Evolutionary conservation across 2,113 vertebrate species (phyloP).

Genomic region (Anas platyrhynchos): DNA sequence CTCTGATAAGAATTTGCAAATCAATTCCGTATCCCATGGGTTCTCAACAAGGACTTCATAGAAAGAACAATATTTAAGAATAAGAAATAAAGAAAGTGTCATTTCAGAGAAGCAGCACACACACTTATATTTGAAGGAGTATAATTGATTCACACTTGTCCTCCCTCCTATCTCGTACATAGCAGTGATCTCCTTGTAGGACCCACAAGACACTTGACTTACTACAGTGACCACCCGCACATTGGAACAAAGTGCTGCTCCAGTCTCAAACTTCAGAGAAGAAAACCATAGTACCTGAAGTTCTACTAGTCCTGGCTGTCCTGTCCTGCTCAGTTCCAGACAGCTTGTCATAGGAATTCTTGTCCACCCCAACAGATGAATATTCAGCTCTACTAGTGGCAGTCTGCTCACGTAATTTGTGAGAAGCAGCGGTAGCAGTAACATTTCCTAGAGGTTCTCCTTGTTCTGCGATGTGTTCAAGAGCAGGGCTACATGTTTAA

Average conservation of each 20-base stretch:
- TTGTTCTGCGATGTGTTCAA: slow-evolving; percentile 69
- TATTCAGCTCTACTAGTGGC: slow-evolving; percentile 29
- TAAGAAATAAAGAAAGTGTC: not conserved
- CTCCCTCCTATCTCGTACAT: not conserved
- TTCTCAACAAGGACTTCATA: slow-evolving; percentile 77
- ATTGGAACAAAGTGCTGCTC: not conserved
- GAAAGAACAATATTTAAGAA: not conserved
- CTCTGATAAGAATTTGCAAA: slow-evolving; percentile 76
- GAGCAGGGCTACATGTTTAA: slow-evolving; percentile 75
- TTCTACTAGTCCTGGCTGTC: not conserved
- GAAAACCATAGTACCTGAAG: slow-evolving; percentile 45
- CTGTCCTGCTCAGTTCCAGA: not conserved
- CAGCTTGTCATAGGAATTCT: slow-evolving; percentile 59
- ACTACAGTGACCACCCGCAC: not conserved
- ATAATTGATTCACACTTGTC: not conserved
- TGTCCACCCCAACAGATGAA: not conserved
- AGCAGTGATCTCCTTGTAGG: rapidly evolving
- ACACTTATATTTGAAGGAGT: not conserved
- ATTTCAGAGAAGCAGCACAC: not conserved
- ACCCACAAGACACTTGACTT: not conserved
- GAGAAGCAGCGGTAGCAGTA: not conserved
- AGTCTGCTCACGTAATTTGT: not conserved
- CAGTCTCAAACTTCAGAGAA: not conserved
- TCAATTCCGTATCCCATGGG: slow-evolving; percentile 87
- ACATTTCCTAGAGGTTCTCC: not conserved